Percentiles rank a stretch among this genome's conserved stretches.
Evolutionary conservation across 2,113 vertebrate species (phyloP).

Genomic region (Mastomys coucha): DNA sequence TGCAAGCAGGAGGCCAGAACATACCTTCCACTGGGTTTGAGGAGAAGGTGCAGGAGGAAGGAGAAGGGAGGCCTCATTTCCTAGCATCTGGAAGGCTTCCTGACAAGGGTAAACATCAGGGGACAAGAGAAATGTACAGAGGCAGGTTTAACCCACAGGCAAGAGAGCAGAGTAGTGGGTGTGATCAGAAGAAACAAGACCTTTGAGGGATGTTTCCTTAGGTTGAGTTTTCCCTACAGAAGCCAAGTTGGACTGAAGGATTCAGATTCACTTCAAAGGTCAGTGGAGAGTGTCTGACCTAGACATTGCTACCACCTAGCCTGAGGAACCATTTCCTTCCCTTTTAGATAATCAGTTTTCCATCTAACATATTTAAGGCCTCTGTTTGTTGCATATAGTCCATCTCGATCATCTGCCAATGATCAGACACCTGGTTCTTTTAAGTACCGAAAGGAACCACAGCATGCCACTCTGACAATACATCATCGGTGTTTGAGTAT

Average conservation of each 20-base stretch:
- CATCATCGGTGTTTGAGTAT: not conserved
- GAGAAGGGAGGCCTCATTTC: not conserved
- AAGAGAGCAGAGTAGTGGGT: not conserved
- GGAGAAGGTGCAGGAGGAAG: not conserved
- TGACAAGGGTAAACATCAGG: not conserved
- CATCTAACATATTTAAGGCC: not conserved
- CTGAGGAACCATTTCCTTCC: not conserved
- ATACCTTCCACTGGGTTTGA: fast-evolving
- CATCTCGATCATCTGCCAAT: not conserved
- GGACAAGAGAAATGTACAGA: not conserved
- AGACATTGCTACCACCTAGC: not conserved
- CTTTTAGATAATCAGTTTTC: not conserved
- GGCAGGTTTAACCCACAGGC: not conserved
- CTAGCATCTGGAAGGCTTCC: not conserved
- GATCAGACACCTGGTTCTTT: not conserved
- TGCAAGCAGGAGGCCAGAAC: not conserved
- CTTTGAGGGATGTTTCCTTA: not conserved
- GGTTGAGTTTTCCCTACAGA: not conserved
- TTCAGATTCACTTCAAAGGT: not conserved
- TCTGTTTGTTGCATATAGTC: not conserved
- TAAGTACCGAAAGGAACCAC: not conserved
- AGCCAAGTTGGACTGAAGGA: not conserved
- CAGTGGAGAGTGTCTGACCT: not conserved
- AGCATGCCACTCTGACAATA: not conserved
- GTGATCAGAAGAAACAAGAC: not conserved